Percentiles rank a stretch among this genome's conserved stretches.
These are phyloP conservation scores for Sturnira hondurensis DNA, from an alignment of 2,113 vertebrate species.

Conservation along the genomic window DNA sequence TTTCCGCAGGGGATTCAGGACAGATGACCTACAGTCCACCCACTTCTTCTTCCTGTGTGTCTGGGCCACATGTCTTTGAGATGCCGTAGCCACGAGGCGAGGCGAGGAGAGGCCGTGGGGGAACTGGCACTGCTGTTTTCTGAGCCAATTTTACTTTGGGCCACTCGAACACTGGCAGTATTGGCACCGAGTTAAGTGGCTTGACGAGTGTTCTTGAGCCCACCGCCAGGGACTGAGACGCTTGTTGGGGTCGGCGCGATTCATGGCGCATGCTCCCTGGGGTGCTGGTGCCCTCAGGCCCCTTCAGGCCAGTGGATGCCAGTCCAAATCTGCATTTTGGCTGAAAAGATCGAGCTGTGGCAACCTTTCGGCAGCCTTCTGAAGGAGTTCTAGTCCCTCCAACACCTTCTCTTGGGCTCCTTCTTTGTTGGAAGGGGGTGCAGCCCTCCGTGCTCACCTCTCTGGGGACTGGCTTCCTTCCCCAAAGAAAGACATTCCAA, in stretches of 20 bases:
- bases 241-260: slow-evolving; percentile 80
- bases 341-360: slow-evolving; percentile 88
- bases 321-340: slow-evolving; percentile 93
- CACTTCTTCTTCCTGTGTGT: not conserved
- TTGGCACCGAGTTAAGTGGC: slow-evolving; percentile 85
- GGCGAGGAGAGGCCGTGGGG: slow-evolving; percentile 65
- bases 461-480: not conserved
- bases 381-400: slow-evolving; percentile 81
- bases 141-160: slow-evolving; percentile 23
- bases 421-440: not conserved
- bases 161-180: slow-evolving; percentile 77
- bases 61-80: slow-evolving; percentile 89
- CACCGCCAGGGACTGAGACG: slow-evolving; percentile 82
- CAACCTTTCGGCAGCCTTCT: slow-evolving; percentile 83
- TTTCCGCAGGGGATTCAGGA: too few species aligned
- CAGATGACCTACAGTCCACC: not conserved
- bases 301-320: slow-evolving; percentile 87
- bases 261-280: slow-evolving; percentile 85
- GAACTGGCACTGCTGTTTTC: not conserved
- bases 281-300: slow-evolving; percentile 90
- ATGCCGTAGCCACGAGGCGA: slow-evolving; percentile 88
- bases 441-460: too few species aligned
- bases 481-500: not conserved
- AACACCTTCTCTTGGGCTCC: slow-evolving; percentile 80
- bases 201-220: slow-evolving; percentile 84